A percentile compares a stretch with the other conserved stretches of the same genome.
Evolutionary conservation across 2,113 vertebrate genomes (phyloP).

Genomic region (Triplophysa siluroides): DNA sequence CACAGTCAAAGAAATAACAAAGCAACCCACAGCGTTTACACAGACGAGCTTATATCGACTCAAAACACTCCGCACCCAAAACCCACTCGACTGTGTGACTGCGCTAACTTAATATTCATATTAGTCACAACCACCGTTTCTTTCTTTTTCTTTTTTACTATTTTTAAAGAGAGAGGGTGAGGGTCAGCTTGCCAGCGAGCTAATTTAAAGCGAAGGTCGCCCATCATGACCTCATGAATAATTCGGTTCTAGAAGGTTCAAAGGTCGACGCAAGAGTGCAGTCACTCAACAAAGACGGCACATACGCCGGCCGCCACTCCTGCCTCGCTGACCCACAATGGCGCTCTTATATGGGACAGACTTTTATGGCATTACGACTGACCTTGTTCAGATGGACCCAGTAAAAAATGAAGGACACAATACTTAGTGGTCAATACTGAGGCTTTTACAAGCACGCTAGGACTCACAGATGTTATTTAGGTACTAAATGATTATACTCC

Average conservation of each 20-base stretch:
- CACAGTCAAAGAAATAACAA: constrained; percentile 38
- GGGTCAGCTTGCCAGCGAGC: constrained; percentile 34
- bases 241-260: constrained; percentile 39
- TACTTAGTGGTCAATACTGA: constrained; percentile 19
- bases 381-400: constrained; percentile 42
- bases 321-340: neutral
- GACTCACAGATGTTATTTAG: constrained; percentile 22
- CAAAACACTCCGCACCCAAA: constrained; percentile 14
- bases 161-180: neutral
- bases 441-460: constrained; percentile 15
- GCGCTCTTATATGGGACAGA: constrained; percentile 28
- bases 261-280: constrained; percentile 48
- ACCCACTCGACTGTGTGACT: constrained; percentile 18
- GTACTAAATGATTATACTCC: neutral
- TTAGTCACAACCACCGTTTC: constrained; percentile 15
- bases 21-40: constrained; percentile 38
- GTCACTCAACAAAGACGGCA: constrained; percentile 41
- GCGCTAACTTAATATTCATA: constrained; percentile 12
- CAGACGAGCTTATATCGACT: constrained; percentile 30
- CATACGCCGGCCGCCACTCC: neutral
- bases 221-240: constrained; percentile 48
- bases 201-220: constrained; percentile 20
- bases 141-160: constrained; percentile 3
- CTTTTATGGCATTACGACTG: constrained; percentile 36
- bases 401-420: constrained; percentile 1